A percentile compares a stretch with the other conserved stretches of the same genome.
These are phyloP conservation scores for Vultur gryphus DNA, from an alignment of 2,797 vertebrate species.

Conservation along the genomic window DNA sequence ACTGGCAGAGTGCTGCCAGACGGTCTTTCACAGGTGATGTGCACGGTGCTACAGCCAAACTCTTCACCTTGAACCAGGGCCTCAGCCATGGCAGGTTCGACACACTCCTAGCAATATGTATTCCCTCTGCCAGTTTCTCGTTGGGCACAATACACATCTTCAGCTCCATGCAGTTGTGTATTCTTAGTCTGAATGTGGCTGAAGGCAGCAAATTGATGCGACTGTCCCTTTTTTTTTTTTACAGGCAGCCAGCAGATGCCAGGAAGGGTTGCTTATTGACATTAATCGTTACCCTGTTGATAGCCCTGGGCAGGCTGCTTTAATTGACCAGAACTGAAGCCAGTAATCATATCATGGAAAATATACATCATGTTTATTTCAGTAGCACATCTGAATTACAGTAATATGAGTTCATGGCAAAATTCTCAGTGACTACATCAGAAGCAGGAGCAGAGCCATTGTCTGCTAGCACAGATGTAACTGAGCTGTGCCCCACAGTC, in stretches of 20 bases:
- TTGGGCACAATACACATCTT: not conserved
- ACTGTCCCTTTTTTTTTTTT: not conserved
- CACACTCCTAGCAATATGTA: not conserved
- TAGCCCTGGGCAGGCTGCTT: constrained; percentile 32
- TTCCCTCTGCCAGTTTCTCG: not conserved
- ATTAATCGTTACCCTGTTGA: constrained; percentile 48
- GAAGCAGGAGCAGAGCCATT: constrained; percentile 6
- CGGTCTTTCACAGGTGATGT: not conserved
- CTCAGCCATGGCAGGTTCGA: not conserved
- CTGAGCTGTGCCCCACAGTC: not conserved
- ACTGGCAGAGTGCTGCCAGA: not conserved
- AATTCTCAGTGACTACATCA: not conserved
- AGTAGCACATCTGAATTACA: constrained; percentile 42
- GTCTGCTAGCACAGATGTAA: not conserved
- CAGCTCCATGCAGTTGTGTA: not conserved
- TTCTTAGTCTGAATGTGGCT: not conserved
- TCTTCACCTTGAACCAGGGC: not conserved
- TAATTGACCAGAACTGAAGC: constrained; percentile 60
- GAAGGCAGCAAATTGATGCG: not conserved
- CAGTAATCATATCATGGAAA: constrained; percentile 57
- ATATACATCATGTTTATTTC: constrained; percentile 46
- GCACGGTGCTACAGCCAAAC: not conserved
- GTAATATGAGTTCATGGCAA: constrained; percentile 1
- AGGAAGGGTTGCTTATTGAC: constrained; percentile 21
- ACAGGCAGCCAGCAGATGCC: constrained; percentile 36